Conservation (phyloP, 2,888 invertebrate species). For the Biston stratarius region DNA sequence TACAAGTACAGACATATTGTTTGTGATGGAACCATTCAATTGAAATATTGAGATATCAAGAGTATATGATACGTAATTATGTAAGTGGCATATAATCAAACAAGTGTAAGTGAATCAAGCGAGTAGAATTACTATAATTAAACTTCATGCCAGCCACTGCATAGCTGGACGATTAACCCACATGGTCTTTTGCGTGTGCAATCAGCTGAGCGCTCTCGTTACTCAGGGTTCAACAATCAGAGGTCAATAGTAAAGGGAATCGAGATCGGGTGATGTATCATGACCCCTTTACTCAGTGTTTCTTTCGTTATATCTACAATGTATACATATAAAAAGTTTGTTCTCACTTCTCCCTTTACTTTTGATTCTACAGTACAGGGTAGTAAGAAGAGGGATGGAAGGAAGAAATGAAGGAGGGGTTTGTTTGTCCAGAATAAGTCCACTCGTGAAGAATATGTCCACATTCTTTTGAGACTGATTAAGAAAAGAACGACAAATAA, state of each 20-base stretch:
- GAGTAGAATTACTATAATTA: slow-evolving; percentile 4
- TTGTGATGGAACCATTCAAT: too few relatives aligned
- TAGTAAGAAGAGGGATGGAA: neutral
- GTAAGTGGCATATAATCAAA: neutral
- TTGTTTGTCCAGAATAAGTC: too few relatives aligned
- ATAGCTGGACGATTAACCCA: slow-evolving; percentile 20
- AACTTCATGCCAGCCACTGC: neutral
- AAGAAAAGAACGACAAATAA: too few relatives aligned
- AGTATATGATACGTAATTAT: neutral
- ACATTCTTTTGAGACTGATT: too few relatives aligned
- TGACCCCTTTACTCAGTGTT: neutral
- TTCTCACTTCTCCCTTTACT: too few relatives aligned
- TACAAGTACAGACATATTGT: too few relatives aligned
- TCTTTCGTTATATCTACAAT: neutral
- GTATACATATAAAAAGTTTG: too few relatives aligned
- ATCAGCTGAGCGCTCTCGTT: slow-evolving; percentile 16
- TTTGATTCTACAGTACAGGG: neutral
- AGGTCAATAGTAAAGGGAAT: slow-evolving; percentile 10
- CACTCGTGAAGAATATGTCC: too few relatives aligned
- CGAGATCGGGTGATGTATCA: slow-evolving; percentile 21
- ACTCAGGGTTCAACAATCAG: slow-evolving; percentile 11
- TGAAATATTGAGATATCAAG: too few relatives aligned
- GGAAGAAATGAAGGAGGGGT: neutral
- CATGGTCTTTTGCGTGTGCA: slow-evolving; percentile 10
- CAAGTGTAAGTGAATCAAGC: slow-evolving; percentile 8